Conservation (phyloP, 2,113 vertebrate species). For the human (Homo sapiens) region GRCh38 chr15:101405501-101406000, state of each 20-base stretch:
- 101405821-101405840: too few species aligned
- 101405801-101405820: too few species aligned
- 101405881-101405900: rapidly evolving
- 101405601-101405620: background rate
- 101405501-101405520: background rate
- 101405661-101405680: background rate
- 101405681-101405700: background rate
- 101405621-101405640: background rate
- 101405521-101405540: background rate
- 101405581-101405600: background rate
- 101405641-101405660: background rate
- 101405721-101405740: background rate
- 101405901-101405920: too few species aligned
- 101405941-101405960: too few species aligned
- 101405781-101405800: too few species aligned
- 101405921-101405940: too few species aligned
- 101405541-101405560: background rate
- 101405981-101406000: too few species aligned
- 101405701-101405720: background rate
- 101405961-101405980: too few species aligned
- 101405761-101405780: too few species aligned
- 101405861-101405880: too few species aligned
- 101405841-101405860: too few species aligned
- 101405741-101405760: background rate
- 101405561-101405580: background rate